Percentiles rank a stretch among this genome's conserved stretches.
phyloP scores from a whole-genome alignment of 2,797 vertebrate species.

The Crenuchus spilurus region DNA sequence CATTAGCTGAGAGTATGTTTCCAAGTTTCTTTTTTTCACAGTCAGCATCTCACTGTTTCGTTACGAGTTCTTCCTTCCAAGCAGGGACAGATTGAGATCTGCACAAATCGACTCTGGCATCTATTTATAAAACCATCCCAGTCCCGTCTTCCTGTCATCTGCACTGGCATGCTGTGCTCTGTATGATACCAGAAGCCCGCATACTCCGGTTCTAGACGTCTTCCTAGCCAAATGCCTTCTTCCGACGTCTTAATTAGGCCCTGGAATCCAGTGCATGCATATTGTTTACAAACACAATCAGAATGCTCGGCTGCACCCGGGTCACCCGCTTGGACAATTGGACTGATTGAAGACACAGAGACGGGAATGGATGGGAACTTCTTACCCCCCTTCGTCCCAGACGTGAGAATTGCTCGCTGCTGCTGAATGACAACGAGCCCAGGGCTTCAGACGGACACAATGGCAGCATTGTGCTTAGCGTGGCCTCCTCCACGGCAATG shows the following conservation, averaged over 20 bases:
- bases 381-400: slow-evolving; percentile 29
- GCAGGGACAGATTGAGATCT: slow-evolving; percentile 41
- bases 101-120: slow-evolving; percentile 39
- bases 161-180: slow-evolving; percentile 38
- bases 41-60: slow-evolving; percentile 4
- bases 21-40: slow-evolving; percentile 1
- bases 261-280: slow-evolving; percentile 29
- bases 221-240: slow-evolving; percentile 34
- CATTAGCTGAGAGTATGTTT: background rate
- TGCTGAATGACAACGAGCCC: slow-evolving; percentile 65
- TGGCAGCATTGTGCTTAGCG: slow-evolving; percentile 57
- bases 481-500: slow-evolving; percentile 41
- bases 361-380: slow-evolving; percentile 45
- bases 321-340: slow-evolving; percentile 51
- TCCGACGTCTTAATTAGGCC: slow-evolving; percentile 45
- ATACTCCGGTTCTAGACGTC: slow-evolving; percentile 34
- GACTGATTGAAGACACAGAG: slow-evolving; percentile 47
- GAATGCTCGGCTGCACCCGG: slow-evolving; percentile 32
- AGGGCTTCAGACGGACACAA: slow-evolving; percentile 55
- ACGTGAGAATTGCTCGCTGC: slow-evolving; percentile 51
- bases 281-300: slow-evolving; percentile 54
- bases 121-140: slow-evolving; percentile 50
- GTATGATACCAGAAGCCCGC: slow-evolving; percentile 39
- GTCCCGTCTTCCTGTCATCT: slow-evolving; percentile 24
- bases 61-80: slow-evolving; percentile 13